Evolutionary conservation across 2,797 vertebrate genomes (phyloP), one percentile per base, ranked within the genome.

Genomic region (Crenichthys baileyi): DNA sequence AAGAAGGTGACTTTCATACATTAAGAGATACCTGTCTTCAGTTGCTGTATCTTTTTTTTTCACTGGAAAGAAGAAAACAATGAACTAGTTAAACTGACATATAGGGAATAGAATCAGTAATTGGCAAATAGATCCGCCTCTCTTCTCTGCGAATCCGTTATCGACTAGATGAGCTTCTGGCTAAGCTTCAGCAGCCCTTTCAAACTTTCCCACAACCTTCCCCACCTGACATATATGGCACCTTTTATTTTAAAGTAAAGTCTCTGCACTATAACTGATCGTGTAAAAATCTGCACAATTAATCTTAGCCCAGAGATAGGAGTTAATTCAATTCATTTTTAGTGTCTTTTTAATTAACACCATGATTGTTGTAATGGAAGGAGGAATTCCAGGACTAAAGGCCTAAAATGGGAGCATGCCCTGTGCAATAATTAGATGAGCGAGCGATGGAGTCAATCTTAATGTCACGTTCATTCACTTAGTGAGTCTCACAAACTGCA

Each of bases 331-430:
- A 93, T 94, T 91, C 44, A 82, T 87, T 92, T 93, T 92, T 86
- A 85, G 86, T 85, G 76, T 89, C 89, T 88, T 90, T 94, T 93
- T 93, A 94, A 94, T 95, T 94, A 93, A 83, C 3, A 13, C n/a
- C 79, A 82, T 92, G 91, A 94, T 93, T 86, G 83, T 85, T 79
- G 78, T 63, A 84, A 91, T 86, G 87, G 87, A 91, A 91, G 77
- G 80, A 88, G 83, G 84, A 85, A 79, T 90, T 87, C 85, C 84
- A 79, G 86, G 75, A 76, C 82, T 82, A 75, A 46, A 67, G 81
- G 87, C 84, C 87, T 86, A 82, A 86, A 90, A 78, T 4, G 11
- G 84, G 80, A 87, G 73, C 72, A 6, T 7, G 73, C 77, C 39
- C 83, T 16, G 16, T 73, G 83, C 78, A 80, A 86, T 93, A 91